A percentile compares a stretch with the other conserved stretches of the same genome.
Conservation (phyloP, 30 jellyfish, hydroid and myxozoan genomes). For the Sanderia malayensis region DNA sequence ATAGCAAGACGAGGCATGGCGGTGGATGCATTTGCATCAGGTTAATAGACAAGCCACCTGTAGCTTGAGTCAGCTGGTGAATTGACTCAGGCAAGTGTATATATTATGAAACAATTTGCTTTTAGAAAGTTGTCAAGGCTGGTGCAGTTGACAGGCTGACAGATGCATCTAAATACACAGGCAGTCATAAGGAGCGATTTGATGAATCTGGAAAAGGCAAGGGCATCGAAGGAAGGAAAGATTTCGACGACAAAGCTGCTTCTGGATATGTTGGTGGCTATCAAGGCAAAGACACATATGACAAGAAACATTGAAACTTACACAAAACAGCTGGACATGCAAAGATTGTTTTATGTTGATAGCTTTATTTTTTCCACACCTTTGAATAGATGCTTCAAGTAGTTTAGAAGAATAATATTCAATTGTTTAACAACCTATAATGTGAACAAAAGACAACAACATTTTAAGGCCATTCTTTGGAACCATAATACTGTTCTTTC, state of each 20-base stretch:
- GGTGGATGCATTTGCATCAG: neutral
- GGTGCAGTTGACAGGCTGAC: conserved; percentile 97
- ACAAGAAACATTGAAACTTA: conserved; percentile 49
- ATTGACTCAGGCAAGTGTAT: too few species aligned
- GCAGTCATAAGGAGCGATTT: conserved; percentile 90
- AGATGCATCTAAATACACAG: conserved; percentile 95
- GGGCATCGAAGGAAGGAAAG: conserved; percentile 90
- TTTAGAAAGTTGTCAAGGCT: conserved; percentile 68
- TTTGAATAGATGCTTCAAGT: too few species aligned
- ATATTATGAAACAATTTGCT: neutral
- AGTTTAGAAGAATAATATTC: too few species aligned
- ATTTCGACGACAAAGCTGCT: conserved; percentile 62
- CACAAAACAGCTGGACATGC: too few species aligned
- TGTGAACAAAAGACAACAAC: too few species aligned
- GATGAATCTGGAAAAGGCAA: conserved; percentile 96
- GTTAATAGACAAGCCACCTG: neutral
- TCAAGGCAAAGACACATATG: conserved; percentile 79
- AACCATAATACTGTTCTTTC: too few species aligned
- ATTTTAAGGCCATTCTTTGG: too few species aligned
- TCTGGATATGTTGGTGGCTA: conserved; percentile 95
- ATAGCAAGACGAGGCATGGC: neutral
- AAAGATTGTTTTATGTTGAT: too few species aligned
- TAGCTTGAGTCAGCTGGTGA: too few species aligned
- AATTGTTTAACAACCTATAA: too few species aligned
- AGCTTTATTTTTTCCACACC: too few species aligned